phyloP scores from a whole-genome alignment of 2,113 vertebrate species.

The Tricholaema leucomelas region DNA sequence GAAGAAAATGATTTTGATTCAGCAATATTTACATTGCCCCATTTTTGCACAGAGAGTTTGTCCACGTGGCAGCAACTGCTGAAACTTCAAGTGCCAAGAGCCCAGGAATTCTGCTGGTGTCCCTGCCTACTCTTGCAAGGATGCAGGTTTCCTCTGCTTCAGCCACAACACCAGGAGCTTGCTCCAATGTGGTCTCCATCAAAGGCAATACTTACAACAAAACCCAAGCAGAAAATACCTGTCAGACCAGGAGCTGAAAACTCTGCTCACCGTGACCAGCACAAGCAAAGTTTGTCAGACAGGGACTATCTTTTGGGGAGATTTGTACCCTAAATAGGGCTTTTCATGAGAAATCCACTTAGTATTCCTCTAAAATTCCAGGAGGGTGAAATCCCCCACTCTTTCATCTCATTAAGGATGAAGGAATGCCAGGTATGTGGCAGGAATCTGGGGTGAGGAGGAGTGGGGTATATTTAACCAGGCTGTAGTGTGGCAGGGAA shows the following conservation, averaged over 20 bases:
- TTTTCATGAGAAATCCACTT: constrained; percentile 64
- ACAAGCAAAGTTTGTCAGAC: neutral
- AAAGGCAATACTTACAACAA: neutral
- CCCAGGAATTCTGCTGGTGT: neutral
- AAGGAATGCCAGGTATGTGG: constrained; percentile 68
- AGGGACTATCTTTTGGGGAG: neutral
- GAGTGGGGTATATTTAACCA: constrained; percentile 39
- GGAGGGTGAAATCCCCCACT: constrained; percentile 55
- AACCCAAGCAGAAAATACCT: neutral
- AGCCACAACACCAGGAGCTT: neutral
- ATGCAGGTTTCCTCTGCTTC: neutral
- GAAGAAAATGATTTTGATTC: neutral
- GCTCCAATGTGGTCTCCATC: neutral
- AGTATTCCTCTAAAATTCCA: constrained; percentile 65
- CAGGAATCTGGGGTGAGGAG: constrained; percentile 63
- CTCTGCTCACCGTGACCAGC: neutral
- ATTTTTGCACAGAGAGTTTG: neutral
- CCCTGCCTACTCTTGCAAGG: neutral
- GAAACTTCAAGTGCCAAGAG: neutral
- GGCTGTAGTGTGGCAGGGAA: neutral
- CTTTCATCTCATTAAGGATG: constrained; percentile 56
- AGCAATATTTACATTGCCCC: neutral
- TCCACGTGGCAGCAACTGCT: neutral
- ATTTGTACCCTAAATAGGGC: neutral
- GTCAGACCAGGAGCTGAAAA: neutral